Evolutionary conservation across 2,113 vertebrate species (phyloP).

Genomic region (Garra rufa): DNA sequence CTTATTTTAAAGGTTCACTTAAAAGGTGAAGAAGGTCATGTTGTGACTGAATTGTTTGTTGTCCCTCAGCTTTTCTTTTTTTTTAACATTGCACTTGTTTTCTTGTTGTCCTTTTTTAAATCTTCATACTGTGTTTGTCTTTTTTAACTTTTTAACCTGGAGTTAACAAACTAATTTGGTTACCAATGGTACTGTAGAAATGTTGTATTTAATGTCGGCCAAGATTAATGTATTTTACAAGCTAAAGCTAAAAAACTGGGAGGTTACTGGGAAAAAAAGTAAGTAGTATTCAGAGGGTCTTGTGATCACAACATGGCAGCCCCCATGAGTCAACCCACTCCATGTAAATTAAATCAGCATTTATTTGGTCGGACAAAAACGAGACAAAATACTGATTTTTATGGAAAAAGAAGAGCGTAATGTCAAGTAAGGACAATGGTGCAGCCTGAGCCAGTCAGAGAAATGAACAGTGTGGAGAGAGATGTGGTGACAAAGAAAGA

Average conservation of each 20-base stretch:
- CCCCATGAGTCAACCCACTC: neutral
- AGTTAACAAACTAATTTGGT: neutral
- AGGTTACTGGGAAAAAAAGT: neutral
- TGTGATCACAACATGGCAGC: neutral
- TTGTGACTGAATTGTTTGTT: too few relatives aligned
- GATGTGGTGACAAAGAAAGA: slow-evolving; percentile 13
- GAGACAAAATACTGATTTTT: neutral
- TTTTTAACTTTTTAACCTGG: too few relatives aligned
- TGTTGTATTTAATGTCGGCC: neutral
- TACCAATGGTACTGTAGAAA: neutral
- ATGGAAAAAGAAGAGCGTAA: neutral
- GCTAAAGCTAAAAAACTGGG: neutral
- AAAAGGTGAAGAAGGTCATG: too few relatives aligned
- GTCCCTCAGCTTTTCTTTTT: too few relatives aligned
- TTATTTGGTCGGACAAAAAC: neutral
- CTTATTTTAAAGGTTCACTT: too few relatives aligned
- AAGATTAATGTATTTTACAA: neutral
- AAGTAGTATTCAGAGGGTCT: neutral
- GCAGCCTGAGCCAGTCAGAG: neutral
- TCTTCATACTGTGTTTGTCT: too few relatives aligned
- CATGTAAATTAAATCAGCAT: neutral
- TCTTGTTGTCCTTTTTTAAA: too few relatives aligned
- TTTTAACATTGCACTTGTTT: too few relatives aligned
- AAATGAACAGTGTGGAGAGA: slow-evolving; percentile 1
- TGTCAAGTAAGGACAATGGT: neutral